Conservation (phyloP, 2,888 invertebrate genomes). For the Halictus quadricinctus region DNA sequence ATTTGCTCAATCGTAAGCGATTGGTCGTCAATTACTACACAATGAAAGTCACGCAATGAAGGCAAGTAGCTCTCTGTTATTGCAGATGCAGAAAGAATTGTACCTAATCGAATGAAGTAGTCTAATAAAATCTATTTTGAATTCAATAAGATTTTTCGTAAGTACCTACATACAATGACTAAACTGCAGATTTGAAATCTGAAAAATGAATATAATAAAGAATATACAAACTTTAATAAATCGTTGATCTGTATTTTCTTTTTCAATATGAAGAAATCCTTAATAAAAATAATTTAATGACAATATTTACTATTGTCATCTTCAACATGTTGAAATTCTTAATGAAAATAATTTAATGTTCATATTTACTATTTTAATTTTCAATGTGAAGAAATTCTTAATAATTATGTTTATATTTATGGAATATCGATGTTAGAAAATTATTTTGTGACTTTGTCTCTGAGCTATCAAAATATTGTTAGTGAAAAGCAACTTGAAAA, state of each 20-base stretch:
- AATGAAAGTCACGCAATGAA: not conserved
- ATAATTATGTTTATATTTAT: no score
- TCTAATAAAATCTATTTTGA: not conserved
- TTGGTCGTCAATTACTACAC: not conserved
- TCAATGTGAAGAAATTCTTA: no score
- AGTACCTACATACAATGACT: no score
- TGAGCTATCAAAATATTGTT: not conserved
- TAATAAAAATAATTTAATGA: not conserved
- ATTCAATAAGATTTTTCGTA: not conserved
- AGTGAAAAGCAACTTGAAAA: not conserved
- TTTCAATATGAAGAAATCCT: not conserved
- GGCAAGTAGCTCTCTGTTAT: not conserved
- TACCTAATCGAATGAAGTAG: not conserved
- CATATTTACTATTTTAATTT: no score
- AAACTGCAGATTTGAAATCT: not conserved
- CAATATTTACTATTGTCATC: no score
- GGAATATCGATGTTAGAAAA: not conserved
- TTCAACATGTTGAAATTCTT: no score
- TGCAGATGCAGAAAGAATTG: not conserved
- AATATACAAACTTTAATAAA: not conserved
- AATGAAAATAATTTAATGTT: no score
- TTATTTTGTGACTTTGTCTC: not conserved
- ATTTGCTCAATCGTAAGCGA: not conserved
- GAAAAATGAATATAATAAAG: not conserved
- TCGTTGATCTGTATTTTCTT: not conserved